Evolutionary conservation across 2,113 vertebrate species (phyloP).

Genomic region (Melanotaenia duboulayi): DNA sequence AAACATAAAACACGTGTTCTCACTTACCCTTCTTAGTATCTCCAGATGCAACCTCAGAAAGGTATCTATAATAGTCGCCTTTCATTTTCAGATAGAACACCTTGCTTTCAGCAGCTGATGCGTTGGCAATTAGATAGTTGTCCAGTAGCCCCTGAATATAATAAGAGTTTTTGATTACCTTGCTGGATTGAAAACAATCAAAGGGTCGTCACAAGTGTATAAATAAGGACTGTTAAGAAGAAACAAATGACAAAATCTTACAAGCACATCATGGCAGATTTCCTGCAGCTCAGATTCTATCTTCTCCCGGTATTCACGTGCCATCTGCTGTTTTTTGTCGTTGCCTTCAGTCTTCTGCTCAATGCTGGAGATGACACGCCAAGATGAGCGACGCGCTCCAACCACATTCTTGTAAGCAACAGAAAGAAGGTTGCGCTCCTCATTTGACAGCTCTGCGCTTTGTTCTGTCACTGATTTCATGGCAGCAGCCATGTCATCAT

Average conservation of each 20-base stretch:
- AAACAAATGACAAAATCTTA: slow-evolving; percentile 74
- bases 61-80: slow-evolving; percentile 99
- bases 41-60: slow-evolving; percentile 97
- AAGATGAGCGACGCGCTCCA: slow-evolving; percentile 96
- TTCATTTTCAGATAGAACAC: slow-evolving; percentile 99
- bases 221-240: neutral
- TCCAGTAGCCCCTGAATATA: slow-evolving; percentile 92
- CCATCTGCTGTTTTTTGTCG: slow-evolving; percentile 98
- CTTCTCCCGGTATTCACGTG: slow-evolving; percentile 95
- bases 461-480: slow-evolving; percentile 98
- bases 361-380: slow-evolving; percentile 99
- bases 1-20: neutral
- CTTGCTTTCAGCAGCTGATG: slow-evolving; percentile 93
- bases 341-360: slow-evolving; percentile 97
- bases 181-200: neutral
- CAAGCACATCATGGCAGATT: slow-evolving; percentile 97
- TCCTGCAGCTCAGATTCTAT: slow-evolving; percentile 95
- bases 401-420: slow-evolving; percentile 99
- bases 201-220: neutral
- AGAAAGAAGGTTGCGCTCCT: slow-evolving; percentile 96
- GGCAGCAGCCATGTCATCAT: slow-evolving; percentile 96
- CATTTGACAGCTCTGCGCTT: slow-evolving; percentile 93
- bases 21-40: slow-evolving; percentile 93
- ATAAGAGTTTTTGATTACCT: neutral
- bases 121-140: slow-evolving; percentile 93